phyloP scores from a whole-genome alignment of 2,888 invertebrate species.

The Conus canariensis region DNA sequence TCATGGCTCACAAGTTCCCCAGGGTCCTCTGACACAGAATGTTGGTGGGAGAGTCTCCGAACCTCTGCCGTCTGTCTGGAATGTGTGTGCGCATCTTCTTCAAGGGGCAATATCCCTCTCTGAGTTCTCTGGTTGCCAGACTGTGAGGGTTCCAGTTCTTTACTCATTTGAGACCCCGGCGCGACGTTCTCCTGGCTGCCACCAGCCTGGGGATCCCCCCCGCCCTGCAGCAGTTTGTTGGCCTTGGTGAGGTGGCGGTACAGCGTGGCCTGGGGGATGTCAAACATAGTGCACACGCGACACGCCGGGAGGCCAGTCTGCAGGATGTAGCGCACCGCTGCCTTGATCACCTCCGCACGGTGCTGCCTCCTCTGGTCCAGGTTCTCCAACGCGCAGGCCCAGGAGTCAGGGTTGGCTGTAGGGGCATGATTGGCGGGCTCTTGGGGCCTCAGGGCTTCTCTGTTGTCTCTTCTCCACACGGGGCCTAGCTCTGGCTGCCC shows the following conservation, averaged over 20 bases:
- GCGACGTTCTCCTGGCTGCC: neutral
- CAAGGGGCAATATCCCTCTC: neutral
- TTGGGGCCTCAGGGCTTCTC: neutral
- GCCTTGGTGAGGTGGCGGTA: constrained; percentile 33
- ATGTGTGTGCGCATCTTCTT: neutral
- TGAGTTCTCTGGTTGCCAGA: neutral
- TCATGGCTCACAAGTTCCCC: neutral
- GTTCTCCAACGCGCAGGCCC: neutral
- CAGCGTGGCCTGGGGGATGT: constrained; percentile 35
- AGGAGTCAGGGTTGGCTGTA: neutral
- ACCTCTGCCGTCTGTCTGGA: neutral
- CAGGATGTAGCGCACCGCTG: constrained; percentile 16
- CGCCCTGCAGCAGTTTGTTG: neutral
- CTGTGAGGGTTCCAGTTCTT: neutral
- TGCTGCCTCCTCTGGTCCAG: constrained; percentile 12
- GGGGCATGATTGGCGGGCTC: neutral
- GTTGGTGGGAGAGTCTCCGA: neutral
- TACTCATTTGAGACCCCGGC: neutral
- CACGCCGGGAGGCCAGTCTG: constrained; percentile 19
- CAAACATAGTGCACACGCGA: constrained; percentile 28
- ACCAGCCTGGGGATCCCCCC: neutral
- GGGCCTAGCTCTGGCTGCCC: neutral
- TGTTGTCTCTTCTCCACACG: neutral
- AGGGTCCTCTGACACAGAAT: neutral
- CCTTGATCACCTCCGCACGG: constrained; percentile 17